Percentiles rank a stretch among this genome's conserved stretches.
Conservation (phyloP, 2,888 invertebrate species). For the Andrena camellia region DNA sequence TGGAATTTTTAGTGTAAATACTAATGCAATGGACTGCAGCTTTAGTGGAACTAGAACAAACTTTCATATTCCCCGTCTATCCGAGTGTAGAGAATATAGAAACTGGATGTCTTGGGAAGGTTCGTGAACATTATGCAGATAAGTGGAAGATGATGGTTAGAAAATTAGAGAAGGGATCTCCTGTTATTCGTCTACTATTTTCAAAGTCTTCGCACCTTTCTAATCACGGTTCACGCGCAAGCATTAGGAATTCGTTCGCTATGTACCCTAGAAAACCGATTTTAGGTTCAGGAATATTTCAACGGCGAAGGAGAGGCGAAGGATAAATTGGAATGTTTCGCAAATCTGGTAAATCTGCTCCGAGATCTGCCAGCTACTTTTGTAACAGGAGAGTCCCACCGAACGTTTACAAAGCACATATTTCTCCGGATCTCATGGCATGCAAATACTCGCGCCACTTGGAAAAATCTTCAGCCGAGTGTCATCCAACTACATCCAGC, state of each 20-base stretch:
- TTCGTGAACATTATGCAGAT: too few species aligned
- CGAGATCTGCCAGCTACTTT: not conserved
- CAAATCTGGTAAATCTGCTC: constrained; percentile 9
- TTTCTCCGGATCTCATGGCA: not conserved
- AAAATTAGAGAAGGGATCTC: too few species aligned
- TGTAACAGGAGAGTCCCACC: not conserved
- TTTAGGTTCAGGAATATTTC: not conserved
- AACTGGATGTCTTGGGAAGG: not conserved
- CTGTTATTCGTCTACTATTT: too few species aligned
- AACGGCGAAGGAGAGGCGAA: not conserved
- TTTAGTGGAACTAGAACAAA: too few species aligned
- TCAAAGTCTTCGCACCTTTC: too few species aligned
- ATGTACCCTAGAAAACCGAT: not conserved
- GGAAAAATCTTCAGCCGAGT: constrained; percentile 17
- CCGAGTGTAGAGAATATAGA: not conserved
- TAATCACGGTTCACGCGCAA: too few species aligned
- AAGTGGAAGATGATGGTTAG: too few species aligned
- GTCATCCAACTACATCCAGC: constrained; percentile 12
- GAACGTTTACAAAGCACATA: not conserved
- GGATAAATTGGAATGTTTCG: not conserved
- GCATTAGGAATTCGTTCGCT: too few species aligned
- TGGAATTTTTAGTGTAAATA: too few species aligned
- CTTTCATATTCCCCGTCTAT: too few species aligned
- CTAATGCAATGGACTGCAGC: too few species aligned
- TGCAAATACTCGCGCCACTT: constrained; percentile 22